Base-by-base conservation (phyloP, 2,797 vertebrate genomes). In the Euphonia xanthogaster region DNA sequence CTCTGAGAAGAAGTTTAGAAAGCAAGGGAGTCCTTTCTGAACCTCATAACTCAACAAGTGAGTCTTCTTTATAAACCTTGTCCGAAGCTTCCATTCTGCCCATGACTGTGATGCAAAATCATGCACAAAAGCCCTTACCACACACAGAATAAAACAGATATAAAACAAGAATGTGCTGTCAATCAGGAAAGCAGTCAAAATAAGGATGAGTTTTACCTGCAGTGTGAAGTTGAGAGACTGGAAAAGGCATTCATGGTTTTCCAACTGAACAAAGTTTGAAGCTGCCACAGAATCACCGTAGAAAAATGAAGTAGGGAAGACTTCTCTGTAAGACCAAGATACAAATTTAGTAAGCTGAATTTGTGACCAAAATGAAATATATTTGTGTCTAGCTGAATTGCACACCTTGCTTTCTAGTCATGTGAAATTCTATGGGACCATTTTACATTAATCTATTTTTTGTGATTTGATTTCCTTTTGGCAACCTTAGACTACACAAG, bases 201-300 rank as follows among this genome's bases (percentile, higher is more conserved):
- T 44, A 86, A 63, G 18, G 13, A 77, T 58, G 40, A 71, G 19
- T 54, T 74, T 89, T 98, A 99, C 99, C 99, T 99, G 99, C 88
- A 99, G 98, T 10, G 99, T 99, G 95, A 99, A 96, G 96, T 99
- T 99, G 70, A 99, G 98, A 53, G 99, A 98, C 96, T 99, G 99
- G 94, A 99, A 99, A 93, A 98, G 97, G 90, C 99, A 99, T 74
- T 99, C 98, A 62, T 98, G 97, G 92, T 99, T 98, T 39, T 99
- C 98, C 80, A 99, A 65, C 82, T 98, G 98, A 93, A 99, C 82
- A 31, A 99, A 99, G 83, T 98, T 98, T 7, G 99, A 98, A 0
- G 94, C 81, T 6, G 99, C 98, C 54, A 99, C 98, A 83, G 99
- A 99, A 96, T 99, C 99, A 25, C 99, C 99, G 0, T 99, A 99